Evolutionary conservation across 2,888 invertebrate species (phyloP).

Genomic region (Slavum lentiscoides): DNA sequence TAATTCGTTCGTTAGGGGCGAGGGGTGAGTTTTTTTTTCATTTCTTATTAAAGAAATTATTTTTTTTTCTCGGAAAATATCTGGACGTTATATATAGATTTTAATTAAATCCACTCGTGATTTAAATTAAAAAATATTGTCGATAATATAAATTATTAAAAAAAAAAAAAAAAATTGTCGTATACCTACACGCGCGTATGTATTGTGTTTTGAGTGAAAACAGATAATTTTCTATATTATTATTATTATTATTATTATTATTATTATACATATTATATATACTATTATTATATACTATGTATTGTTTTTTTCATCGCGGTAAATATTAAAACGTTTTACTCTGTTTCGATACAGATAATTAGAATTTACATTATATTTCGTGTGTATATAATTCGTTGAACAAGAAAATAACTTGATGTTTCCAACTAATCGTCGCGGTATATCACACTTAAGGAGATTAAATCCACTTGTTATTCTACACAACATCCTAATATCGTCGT

Average conservation of each 20-base stretch:
- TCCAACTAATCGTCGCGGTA: not conserved
- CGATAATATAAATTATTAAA: not conserved
- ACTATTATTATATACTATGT: no score
- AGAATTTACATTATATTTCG: not conserved
- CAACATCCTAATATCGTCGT: not conserved
- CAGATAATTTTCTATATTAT: no score
- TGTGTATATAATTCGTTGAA: not conserved
- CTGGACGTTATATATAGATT: conserved; percentile 3
- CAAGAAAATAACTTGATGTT: not conserved
- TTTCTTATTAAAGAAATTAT: conserved; percentile 26
- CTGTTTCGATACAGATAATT: not conserved
- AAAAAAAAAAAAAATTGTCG: no score
- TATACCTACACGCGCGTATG: no score
- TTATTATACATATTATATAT: no score
- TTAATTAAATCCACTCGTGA: not conserved
- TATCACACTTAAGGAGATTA: not conserved
- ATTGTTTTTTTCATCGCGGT: no score
- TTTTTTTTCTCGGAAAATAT: conserved; percentile 4
- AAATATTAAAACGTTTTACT: no score
- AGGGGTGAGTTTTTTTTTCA: not conserved
- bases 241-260: no score
- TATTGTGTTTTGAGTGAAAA: no score
- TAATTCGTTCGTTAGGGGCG: conserved; percentile 18
- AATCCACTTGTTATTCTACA: not conserved
- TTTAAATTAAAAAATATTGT: not conserved